Evolutionary conservation across 2,888 invertebrate species (phyloP), one percentile per base, ranked within the genome.

Genomic region (Sminthurides aquaticus): DNA sequence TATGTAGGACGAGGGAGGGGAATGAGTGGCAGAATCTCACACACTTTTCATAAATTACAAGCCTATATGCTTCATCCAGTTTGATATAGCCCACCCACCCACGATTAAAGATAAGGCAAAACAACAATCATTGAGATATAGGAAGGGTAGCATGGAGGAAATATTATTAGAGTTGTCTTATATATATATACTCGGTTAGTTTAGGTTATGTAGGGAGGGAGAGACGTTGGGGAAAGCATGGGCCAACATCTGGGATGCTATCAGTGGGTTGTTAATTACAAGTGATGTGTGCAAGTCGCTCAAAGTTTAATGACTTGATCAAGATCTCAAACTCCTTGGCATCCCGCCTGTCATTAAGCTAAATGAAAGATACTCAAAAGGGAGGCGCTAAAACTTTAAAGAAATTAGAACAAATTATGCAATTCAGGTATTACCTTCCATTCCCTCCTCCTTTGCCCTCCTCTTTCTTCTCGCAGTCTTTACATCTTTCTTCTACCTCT

Each of bases 381-480:
- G 67, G 67, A 72, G 63, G 69, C 69, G 70, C 64, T 65, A 61
- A 69, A 74, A 75, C 71, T 75, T 72, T 74, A 70, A 75, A 73
- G 73, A 75, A 75, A 75, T 75, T 75, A 75, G 74, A 73, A 70
- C 72, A 73, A 75, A 75, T 73, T 75, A 75, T 73, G 70, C 70
- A 74, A 72, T 74, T 72, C 75, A 75, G 74, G 74, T 75, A 75
- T 73, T 73, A 71, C 72, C 69, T 71, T 69, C 70, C 73, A 69
- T 70, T 68, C 66, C 66, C 67, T 66, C 67, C 68, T 69, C 57
- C 18, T 26, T 28, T 52, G 25, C 56, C 29, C 34, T 62, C 52
- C 28, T 54, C 57, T 60, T 64, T 63, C 57, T 64, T 27, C 55
- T 49, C 43, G 64, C 60, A n/a, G 20, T n/a, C 57, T 25, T 60